Base-by-base conservation (phyloP, 2,113 vertebrate species). In the Leucopternis melanops region DNA sequence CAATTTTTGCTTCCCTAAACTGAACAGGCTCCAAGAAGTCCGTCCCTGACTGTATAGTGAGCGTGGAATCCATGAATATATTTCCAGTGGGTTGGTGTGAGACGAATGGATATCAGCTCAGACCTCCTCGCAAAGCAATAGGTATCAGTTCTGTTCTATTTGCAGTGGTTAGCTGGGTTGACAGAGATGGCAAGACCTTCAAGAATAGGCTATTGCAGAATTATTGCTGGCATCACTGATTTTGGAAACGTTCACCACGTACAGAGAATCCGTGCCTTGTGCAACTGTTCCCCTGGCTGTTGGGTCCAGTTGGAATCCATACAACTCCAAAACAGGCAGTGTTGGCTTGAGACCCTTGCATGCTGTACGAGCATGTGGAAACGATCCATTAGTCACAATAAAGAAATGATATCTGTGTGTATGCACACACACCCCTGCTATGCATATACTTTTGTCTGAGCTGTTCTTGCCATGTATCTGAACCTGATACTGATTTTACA, bases 81-180 rank as follows among this genome's bases (percentile, higher is more conserved):
- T 99, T 99, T 96, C 99, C 99, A 67, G 98, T 99, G 97, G 99
- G 99, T 94, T 99, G 99, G 99, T 99, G 99, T 98, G 99, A 99
- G 93, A 99, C 99, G 22, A 99, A 99, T n/a, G 99, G 99, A 77
- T 99, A 99, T 93, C 98, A 99, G 26, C 99, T 99, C 22, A 98
- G 98, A 83, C 96, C 98, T 96, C 99, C 99, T 97, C 98, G 98
- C 91, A 99, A 99, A 97, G 98, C 98, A 94, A 97, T 98, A 98
- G 99, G 99, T 99, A 98, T 23, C 55, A 45, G 12, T 71, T 79
- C 82, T 29, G 45, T 88, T 81, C 63, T 95, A 1, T 69, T 57
- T 89, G 82, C 73, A 54, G 36, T 4, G 57, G 0, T 40, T 58
- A 38, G 20, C 42, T 45, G 88, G 70, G 34, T 14, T 77, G 34